A percentile compares a stretch with the other conserved stretches of the same genome.
Conservation (phyloP, 2,113 vertebrate genomes). For the Ameiurus melas region DNA sequence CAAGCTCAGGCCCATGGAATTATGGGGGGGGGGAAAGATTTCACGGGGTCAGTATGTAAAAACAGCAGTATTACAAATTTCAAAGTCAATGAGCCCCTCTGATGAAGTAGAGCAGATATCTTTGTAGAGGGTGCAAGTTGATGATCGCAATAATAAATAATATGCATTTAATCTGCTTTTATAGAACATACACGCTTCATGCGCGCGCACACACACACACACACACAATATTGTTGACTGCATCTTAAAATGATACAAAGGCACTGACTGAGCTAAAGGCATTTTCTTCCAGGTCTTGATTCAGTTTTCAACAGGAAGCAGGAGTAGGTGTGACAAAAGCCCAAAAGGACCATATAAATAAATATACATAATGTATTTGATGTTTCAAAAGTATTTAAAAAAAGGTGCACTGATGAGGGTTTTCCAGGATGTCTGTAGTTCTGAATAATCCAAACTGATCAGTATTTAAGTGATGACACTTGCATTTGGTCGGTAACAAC, state of each 20-base stretch:
- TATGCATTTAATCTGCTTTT: slow-evolving; percentile 45
- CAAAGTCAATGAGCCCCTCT: not conserved
- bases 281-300: slow-evolving; percentile 41
- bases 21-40: not conserved
- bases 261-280: slow-evolving; percentile 55
- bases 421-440: not conserved
- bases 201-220: not conserved
- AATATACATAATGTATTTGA: slow-evolving; percentile 10
- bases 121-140: slow-evolving; percentile 19
- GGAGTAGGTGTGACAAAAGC: slow-evolving; percentile 1
- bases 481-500: slow-evolving; percentile 1
- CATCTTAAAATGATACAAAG: slow-evolving; percentile 56
- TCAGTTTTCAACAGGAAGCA: slow-evolving; percentile 15
- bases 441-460: slow-evolving; percentile 8
- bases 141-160: slow-evolving; percentile 53
- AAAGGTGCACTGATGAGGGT: slow-evolving; percentile 1
- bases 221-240: slow-evolving; percentile 45
- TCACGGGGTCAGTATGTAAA: slow-evolving; percentile 29
- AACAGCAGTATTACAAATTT: slow-evolving; percentile 49
- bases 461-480: not conserved
- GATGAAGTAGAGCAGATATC: slow-evolving; percentile 6
- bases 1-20: slow-evolving; percentile 40
- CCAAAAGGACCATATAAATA: not conserved
- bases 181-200: slow-evolving; percentile 14
- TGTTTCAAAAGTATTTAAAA: not conserved